A percentile compares a stretch with the other conserved stretches of the same genome.
Evolutionary conservation across 2,888 invertebrate species (phyloP).

Genomic region (Zeuzera pyrina): DNA sequence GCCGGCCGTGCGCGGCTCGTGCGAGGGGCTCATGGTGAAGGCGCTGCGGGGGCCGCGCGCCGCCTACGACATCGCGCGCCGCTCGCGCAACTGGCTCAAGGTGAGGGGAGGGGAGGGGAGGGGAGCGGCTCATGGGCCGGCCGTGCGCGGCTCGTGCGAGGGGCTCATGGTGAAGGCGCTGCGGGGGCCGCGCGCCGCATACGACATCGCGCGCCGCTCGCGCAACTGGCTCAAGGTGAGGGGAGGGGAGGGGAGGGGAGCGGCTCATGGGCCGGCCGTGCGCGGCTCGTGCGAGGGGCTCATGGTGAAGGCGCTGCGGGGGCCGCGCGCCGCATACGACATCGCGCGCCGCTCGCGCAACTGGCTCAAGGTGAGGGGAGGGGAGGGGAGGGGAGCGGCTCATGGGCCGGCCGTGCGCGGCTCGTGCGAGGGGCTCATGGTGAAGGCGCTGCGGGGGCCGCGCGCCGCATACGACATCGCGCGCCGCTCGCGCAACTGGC

Average conservation of each 20-base stretch:
- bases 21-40: constrained; percentile 99
- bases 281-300: constrained; percentile 96
- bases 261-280: constrained; percentile 93
- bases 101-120: constrained; percentile 86
- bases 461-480: constrained; percentile 98
- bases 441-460: constrained; percentile 88
- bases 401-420: constrained; percentile 91
- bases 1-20: constrained; percentile 92
- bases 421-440: constrained; percentile 99
- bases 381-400: constrained; percentile 94
- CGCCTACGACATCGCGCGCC: constrained; percentile 96
- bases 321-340: constrained; percentile 91
- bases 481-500: constrained; percentile 93
- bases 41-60: constrained; percentile 87
- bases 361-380: constrained; percentile 91
- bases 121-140: constrained; percentile 94
- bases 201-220: constrained; percentile 97
- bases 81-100: constrained; percentile 96
- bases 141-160: constrained; percentile 94
- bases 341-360: constrained; percentile 95
- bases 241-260: constrained; percentile 89
- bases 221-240: constrained; percentile 95
- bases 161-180: constrained; percentile 99
- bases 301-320: constrained; percentile 96
- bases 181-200: constrained; percentile 85